Evolutionary conservation across 2,888 invertebrate species (phyloP), one percentile per base, ranked within the genome.

Genomic region (Ariolimax columbianus): DNA sequence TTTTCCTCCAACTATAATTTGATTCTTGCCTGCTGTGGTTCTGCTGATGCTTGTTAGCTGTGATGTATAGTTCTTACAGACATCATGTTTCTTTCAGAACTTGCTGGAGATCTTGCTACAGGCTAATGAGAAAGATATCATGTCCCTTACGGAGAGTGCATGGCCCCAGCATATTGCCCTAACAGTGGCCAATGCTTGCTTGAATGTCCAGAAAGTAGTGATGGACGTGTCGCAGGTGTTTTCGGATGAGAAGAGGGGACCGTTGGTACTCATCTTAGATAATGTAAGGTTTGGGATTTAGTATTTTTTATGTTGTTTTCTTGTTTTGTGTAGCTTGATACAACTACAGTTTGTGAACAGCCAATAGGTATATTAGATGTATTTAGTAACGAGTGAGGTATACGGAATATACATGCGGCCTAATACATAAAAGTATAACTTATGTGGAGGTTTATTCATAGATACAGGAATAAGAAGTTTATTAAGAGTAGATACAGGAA

Each of bases 221-320:
- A 7, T 23, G 26, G 36, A 72, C 17, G 51, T 30, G 26, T 66
- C 30, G 6, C 38, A 30, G 36, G 26, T 1, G 1, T 7, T 30
- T 30, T 40, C 9, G 36, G 43, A 51, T 26, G 47, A 73, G 51
- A 40, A 33, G 30, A 77, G 77, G 38, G 59, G 70, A 66, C 92
- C 91, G 68, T 89, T 91, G n/a, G 87, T 92, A 3, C 89, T 93
- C 9, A 89, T 93, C 55, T 88, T 93, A 33, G 93, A 93, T 83
- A 92, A 91, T 91, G 93, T 93, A 85, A 84, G 63, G 3, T 40
- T 1, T n/a, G 7, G 6, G 17, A 33, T 73, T 73, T 51, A 0
- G 19, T 51, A 43, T 77, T 23, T 6, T 70, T 14, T 33, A 6
- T 36, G 73, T 40, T 2, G 26, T 47, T 0, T n/a, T 63, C 7